Base-by-base conservation (phyloP, 1,140 invertebrate genomes). In the Halictus rubicundus region DNA sequence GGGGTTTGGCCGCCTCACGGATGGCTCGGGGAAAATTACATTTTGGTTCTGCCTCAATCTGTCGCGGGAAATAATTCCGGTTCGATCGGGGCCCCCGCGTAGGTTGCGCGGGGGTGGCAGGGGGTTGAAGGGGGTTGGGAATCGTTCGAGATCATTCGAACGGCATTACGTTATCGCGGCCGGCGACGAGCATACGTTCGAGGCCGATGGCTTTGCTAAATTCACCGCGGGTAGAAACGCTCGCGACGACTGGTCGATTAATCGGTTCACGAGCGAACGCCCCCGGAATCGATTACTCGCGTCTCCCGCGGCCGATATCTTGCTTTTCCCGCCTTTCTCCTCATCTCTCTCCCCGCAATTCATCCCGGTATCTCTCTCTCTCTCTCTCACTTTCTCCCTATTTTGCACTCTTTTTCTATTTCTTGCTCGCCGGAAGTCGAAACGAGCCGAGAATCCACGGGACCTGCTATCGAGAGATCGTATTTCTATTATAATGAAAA, bases 11-110 rank as follows among this genome's bases (percentile, higher is more conserved):
- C 54, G 19, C 54, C 7, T n/a, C 63, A 57, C 60, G 70, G 72
- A 77, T 76, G 76, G 83, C 76, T 83, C 83, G 77, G 82, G 76
- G 80, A 86, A 86, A 85, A 85, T 86, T 86, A 86, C 84, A 86
- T 86, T 86, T 86, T 46, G 80, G 59, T 71, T 86, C 57, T 83
- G 76, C 10, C 77, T 80, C 77, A 74, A 86, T 86, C 84, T 83
- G 81, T 66, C 69, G 68, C 60, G 77, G 71, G 54, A 83, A 80
- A 86, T 83, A 86, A 86, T 86, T 86, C 77, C 49, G 32, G 19
- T 46, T 61, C 70, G 59, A 85, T 86, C 73, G 66, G 4, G n/a
- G 32, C 46, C 49, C 0, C 5, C n/a, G 16, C 16, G 23, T 8
- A 49, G 49, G n/a, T 5, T 7, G 6, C 21, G 16, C 25, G 25